Percentiles rank a stretch among this genome's conserved stretches.
phyloP scores from a whole-genome alignment of 1,140 invertebrate species.

The Drosophila sproati region DNA sequence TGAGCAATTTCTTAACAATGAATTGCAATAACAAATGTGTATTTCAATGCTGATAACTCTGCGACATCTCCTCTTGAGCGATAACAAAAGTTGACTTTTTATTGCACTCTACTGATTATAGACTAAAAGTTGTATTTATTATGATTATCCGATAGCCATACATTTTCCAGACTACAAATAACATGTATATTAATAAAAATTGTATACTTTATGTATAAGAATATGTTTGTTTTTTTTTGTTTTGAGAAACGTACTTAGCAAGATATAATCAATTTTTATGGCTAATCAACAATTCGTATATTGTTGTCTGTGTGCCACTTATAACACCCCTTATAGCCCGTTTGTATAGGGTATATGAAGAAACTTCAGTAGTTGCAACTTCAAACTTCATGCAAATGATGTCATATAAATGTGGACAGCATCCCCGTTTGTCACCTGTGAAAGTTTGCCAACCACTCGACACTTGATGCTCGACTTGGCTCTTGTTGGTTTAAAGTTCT shows the following conservation, averaged over 20 bases:
- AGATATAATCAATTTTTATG: too few species aligned
- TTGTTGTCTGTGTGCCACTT: neutral
- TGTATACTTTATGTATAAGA: too few species aligned
- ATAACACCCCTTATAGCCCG: neutral
- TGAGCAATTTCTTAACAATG: neutral
- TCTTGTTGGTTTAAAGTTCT: constrained; percentile 38
- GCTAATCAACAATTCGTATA: too few species aligned
- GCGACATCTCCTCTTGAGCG: neutral
- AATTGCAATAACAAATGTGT: neutral
- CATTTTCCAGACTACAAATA: too few species aligned
- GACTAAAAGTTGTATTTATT: too few species aligned
- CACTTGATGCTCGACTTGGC: constrained; percentile 26
- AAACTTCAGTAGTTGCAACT: constrained; percentile 58
- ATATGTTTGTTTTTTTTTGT: too few species aligned
- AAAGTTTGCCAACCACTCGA: constrained; percentile 44
- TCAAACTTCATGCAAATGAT: constrained; percentile 74
- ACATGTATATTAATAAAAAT: too few species aligned
- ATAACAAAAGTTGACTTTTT: neutral
- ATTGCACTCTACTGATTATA: neutral
- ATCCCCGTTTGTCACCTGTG: constrained; percentile 38
- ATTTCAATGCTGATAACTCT: neutral
- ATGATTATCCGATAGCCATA: too few species aligned
- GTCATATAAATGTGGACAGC: constrained; percentile 48
- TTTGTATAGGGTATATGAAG: constrained; percentile 1
- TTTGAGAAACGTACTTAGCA: too few species aligned